A percentile compares a stretch with the other conserved stretches of the same genome.
Conservation (phyloP, 2,888 invertebrate species). For the Hydroisotoma schaefferi region DNA sequence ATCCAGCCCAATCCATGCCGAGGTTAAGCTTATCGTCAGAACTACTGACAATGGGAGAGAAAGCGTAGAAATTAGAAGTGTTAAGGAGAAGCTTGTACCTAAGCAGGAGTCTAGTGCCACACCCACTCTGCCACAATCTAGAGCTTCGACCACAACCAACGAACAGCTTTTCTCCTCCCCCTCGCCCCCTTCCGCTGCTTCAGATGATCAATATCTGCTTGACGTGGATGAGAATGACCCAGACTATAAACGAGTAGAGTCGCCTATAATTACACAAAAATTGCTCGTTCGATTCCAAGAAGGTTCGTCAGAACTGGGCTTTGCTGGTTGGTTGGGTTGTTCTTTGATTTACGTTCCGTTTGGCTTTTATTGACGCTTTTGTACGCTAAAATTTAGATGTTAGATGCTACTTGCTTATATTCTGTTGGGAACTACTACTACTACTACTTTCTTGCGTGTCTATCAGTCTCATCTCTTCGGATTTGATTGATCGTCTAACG, state of each 20-base stretch:
- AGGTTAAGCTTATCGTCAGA: slow-evolving; percentile 57
- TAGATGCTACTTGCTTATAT: no score
- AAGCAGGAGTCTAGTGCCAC: slow-evolving; percentile 16
- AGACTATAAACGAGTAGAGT: slow-evolving; percentile 35
- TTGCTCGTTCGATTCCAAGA: slow-evolving; percentile 48
- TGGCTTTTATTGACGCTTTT: no score
- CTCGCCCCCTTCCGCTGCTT: slow-evolving; percentile 15
- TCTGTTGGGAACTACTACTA: no score
- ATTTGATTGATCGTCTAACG: no score
- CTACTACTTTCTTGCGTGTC: no score
- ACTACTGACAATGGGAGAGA: slow-evolving; percentile 56
- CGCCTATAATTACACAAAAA: slow-evolving; percentile 47
- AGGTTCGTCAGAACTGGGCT: slow-evolving; percentile 31
- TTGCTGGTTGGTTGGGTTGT: no score
- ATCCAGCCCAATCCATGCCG: slow-evolving; percentile 52
- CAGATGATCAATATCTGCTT: no score
- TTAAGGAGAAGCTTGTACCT: slow-evolving; percentile 51
- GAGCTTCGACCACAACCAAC: no score
- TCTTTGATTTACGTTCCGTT: no score
- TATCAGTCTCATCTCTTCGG: no score
- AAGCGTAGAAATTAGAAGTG: slow-evolving; percentile 57
- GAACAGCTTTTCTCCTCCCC: slow-evolving; percentile 10
- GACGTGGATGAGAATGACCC: slow-evolving; percentile 48
- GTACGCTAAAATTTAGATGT: no score
- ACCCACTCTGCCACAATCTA: slow-evolving; percentile 1